These are phyloP conservation scores for Coboldia fuscipes DNA, from an alignment of 1,140 invertebrate species.

Conservation along the genomic window DNA sequence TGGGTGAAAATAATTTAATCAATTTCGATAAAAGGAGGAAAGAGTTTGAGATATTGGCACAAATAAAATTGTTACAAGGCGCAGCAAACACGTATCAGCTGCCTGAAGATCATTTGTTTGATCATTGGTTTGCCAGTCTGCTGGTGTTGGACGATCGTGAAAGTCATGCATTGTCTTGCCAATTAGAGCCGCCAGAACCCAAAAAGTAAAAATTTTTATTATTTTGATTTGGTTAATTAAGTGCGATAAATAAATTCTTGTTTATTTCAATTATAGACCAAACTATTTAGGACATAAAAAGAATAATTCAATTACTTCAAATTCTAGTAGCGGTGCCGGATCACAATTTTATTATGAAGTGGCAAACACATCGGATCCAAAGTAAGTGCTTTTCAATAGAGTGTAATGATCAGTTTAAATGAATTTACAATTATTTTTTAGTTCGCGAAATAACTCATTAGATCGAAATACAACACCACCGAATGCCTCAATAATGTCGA, in stretches of 20 bases:
- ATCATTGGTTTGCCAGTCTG: slow-evolving; percentile 83
- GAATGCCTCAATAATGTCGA: slow-evolving; percentile 57
- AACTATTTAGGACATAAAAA: slow-evolving; percentile 69
- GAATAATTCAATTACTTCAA: slow-evolving; percentile 78
- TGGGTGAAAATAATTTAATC: slow-evolving; percentile 60
- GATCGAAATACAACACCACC: slow-evolving; percentile 48
- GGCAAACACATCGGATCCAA: not conserved
- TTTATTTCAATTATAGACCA: too few species aligned
- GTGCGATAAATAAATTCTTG: too few species aligned
- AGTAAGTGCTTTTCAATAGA: not conserved
- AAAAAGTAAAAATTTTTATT: too few species aligned
- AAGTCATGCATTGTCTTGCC: slow-evolving; percentile 74
- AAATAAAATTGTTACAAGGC: slow-evolving; percentile 87
- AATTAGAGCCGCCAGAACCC: slow-evolving; percentile 52
- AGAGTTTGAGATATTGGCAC: slow-evolving; percentile 96
- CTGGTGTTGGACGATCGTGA: slow-evolving; percentile 75
- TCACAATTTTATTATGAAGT: slow-evolving; percentile 50
- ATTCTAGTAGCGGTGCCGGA: slow-evolving; percentile 56
- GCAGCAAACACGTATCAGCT: slow-evolving; percentile 95
- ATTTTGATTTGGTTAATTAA: too few species aligned
- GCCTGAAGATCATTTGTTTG: slow-evolving; percentile 58
- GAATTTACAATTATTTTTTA: slow-evolving; percentile 14
- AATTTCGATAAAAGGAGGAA: slow-evolving; percentile 97
- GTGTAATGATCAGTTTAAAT: not conserved
- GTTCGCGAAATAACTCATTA: slow-evolving; percentile 55